phyloP scores from a whole-genome alignment of 1,140 invertebrate genomes.

The Globodera rostochiensis region DNA sequence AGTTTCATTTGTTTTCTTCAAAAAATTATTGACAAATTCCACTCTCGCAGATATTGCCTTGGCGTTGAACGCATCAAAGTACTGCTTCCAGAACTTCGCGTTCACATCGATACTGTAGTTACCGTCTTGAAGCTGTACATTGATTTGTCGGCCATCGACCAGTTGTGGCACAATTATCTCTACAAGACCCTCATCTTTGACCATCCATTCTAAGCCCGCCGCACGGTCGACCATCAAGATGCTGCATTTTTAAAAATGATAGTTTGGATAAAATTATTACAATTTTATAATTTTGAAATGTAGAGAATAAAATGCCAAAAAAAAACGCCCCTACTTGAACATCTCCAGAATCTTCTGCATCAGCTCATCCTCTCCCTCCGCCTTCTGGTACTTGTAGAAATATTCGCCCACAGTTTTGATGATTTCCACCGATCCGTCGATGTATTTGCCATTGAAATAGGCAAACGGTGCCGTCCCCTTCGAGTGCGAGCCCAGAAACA shows the following conservation, averaged over 20 bases:
- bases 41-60: background rate
- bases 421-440: constrained; percentile 18
- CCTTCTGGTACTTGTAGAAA: background rate
- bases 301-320: background rate
- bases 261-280: background rate
- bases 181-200: background rate
- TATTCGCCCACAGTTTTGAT: background rate
- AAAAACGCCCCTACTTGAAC: background rate
- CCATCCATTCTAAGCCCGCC: background rate
- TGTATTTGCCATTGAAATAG: constrained; percentile 15
- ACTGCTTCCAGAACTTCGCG: background rate
- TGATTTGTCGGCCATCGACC: background rate
- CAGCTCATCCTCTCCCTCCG: background rate
- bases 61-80: background rate
- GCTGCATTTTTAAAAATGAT: background rate
- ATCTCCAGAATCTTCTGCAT: background rate
- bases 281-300: background rate
- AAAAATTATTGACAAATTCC: background rate
- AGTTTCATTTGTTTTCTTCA: background rate
- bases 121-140: background rate
- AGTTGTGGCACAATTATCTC: background rate
- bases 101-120: background rate
- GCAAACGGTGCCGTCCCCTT: constrained; percentile 14
- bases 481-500: constrained; percentile 18
- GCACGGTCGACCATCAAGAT: background rate